Conservation (phyloP, 2,113 vertebrate species). For the Alligator mississippiensis region DNA sequence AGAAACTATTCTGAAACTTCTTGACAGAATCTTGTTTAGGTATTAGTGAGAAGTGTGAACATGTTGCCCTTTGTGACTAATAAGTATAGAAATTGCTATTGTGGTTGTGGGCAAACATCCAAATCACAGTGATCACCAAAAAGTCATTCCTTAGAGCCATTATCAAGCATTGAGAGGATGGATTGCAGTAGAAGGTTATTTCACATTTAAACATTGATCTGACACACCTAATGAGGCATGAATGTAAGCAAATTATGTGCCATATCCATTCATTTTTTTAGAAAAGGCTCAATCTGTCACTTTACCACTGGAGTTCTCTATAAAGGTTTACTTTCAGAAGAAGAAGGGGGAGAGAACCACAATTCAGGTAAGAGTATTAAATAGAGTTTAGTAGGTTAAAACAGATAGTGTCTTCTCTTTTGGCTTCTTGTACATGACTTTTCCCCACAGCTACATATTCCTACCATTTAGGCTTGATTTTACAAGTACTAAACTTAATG, state of each 20-base stretch:
- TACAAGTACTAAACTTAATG: too few species aligned
- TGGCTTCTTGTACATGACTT: not conserved
- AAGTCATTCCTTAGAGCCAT: not conserved
- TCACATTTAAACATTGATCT: not conserved
- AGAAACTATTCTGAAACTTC: not conserved
- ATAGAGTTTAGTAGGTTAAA: not conserved
- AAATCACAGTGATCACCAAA: not conserved
- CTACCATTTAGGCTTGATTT: too few species aligned
- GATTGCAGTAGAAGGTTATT: not conserved
- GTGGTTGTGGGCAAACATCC: not conserved
- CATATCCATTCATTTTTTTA: fast-evolving
- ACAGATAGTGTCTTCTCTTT: not conserved
- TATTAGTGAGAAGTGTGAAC: not conserved
- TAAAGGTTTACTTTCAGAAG: not conserved
- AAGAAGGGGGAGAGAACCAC: not conserved
- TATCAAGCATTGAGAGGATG: not conserved
- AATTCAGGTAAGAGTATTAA: not conserved
- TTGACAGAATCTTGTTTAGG: not conserved
- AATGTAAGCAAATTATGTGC: not conserved
- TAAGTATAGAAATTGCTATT: not conserved
- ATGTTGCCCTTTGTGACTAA: not conserved
- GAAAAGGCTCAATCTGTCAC: not conserved
- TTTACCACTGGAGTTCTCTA: not conserved
- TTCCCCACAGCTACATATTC: not conserved
- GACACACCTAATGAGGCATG: not conserved